Evolutionary conservation across 1,140 invertebrate species (phyloP).

Genomic region (Drosophila ironensis): DNA sequence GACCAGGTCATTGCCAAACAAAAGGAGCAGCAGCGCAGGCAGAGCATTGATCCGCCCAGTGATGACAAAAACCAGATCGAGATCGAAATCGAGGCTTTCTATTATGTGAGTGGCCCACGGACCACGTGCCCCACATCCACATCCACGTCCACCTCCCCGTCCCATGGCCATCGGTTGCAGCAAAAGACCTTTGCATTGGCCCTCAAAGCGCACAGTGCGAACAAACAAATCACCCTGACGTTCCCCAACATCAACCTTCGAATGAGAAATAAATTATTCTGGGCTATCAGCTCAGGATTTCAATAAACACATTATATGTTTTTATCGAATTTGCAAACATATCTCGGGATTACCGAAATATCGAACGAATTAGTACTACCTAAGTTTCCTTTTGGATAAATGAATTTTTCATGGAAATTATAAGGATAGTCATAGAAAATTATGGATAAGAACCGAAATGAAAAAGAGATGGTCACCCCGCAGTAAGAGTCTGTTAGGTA

Average conservation of each 20-base stretch:
- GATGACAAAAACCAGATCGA: slow-evolving; percentile 78
- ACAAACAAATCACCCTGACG: slow-evolving; percentile 2
- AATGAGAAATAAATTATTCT: slow-evolving; percentile 9
- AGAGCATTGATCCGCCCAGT: slow-evolving; percentile 46
- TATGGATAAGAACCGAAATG: too few relatives aligned
- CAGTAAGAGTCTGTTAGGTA: too few relatives aligned
- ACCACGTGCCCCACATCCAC: neutral
- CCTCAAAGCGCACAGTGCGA: neutral
- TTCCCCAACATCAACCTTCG: slow-evolving; percentile 5
- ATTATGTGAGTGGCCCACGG: slow-evolving; percentile 70
- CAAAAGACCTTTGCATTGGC: slow-evolving; percentile 11
- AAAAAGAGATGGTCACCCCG: too few relatives aligned
- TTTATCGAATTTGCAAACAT: neutral
- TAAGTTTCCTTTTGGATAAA: too few relatives aligned
- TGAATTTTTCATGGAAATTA: too few relatives aligned
- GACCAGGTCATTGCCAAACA: slow-evolving; percentile 72
- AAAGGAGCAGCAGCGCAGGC: slow-evolving; percentile 58
- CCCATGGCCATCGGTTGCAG: slow-evolving; percentile 5
- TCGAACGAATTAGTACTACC: neutral
- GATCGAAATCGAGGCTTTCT: slow-evolving; percentile 79
- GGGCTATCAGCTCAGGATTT: neutral
- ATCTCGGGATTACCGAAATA: neutral
- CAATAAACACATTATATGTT: neutral
- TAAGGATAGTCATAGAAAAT: too few relatives aligned
- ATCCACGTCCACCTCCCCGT: neutral